Conservation (phyloP, 2,113 vertebrate genomes). For the Plectropomus leopardus region DNA sequence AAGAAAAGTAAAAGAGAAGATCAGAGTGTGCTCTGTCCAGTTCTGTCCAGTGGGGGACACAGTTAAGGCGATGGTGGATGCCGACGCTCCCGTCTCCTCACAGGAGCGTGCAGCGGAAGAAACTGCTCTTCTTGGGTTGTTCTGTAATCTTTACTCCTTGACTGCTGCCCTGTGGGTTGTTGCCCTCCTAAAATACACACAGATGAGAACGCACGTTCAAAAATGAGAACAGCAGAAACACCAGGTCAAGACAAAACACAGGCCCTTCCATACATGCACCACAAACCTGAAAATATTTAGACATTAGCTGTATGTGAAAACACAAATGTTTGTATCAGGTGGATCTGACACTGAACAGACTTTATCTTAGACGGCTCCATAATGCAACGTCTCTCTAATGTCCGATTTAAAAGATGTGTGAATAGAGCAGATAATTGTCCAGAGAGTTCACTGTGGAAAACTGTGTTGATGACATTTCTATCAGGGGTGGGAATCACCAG, state of each 20-base stretch:
- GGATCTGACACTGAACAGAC: too few species aligned
- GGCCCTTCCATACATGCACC: too few species aligned
- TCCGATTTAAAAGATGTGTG: too few species aligned
- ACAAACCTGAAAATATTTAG: too few species aligned
- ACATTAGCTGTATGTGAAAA: too few species aligned
- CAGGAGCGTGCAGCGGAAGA: slow-evolving; percentile 96
- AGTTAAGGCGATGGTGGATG: slow-evolving; percentile 86
- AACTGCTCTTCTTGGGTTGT: slow-evolving; percentile 95
- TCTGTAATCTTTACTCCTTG: slow-evolving; percentile 95
- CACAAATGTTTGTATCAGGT: too few species aligned
- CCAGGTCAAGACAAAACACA: neutral
- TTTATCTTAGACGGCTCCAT: too few species aligned
- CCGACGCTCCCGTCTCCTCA: slow-evolving; percentile 79
- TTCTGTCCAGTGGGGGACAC: slow-evolving; percentile 81
- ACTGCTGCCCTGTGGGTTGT: slow-evolving; percentile 93
- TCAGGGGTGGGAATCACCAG: too few species aligned
- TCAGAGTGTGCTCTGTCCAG: slow-evolving; percentile 89
- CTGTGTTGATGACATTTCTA: too few species aligned
- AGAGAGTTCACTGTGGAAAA: too few species aligned
- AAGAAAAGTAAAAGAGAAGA: slow-evolving; percentile 51
- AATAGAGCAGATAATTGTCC: too few species aligned
- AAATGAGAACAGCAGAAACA: neutral
- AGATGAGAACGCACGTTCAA: neutral
- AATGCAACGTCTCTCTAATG: too few species aligned
- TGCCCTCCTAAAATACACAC: slow-evolving; percentile 90